Evolutionary conservation across 2,888 invertebrate species (phyloP), one percentile per base, ranked within the genome.

Genomic region (Macrostomum cliftonense): DNA sequence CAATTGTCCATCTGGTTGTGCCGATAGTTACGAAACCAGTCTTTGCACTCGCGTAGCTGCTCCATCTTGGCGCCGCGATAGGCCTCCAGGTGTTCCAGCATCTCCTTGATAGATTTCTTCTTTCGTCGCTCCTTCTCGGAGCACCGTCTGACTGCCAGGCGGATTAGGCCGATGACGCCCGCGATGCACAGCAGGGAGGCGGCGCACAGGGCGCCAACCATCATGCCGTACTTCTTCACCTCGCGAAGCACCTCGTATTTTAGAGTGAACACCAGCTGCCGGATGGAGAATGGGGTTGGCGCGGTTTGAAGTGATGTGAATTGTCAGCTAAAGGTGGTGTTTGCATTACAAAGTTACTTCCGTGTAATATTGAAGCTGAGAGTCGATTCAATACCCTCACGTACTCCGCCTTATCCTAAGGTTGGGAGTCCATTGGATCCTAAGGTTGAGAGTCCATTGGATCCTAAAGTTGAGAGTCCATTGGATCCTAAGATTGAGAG

Each of bases 61-160:
- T 61, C 63, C 61, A 89, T 73, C 63, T 88, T 87, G 64, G 81
- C 83, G 53, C 80, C 80, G 71, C 86, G 86, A 72, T 87, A 86
- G 56, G 79, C 79, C 65, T 88, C 87, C 59, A 88, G 82, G 68
- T 81, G 83, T 65, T 88, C 87, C 59, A 88, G 72, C 79, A 88
- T 82, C 57, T 79, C 80, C 64, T 81, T 81, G 55, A 88, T 80
- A 68, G 86, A 84, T 52, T 82, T 78, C 21, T 82, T 79, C 50
- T 83, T 77, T 11, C 85, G 21, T n/a, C 38, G 46, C 38, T 46
- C 46, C 45, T 46, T 42, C 19, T 14, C 13, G 2, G 39, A 40
- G 20, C 46, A 46, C 11, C 38, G 37, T 11, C 19, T 38, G 13
- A 21, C 14, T 11, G 45, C 45, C 14, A 14, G 38, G 14, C 46